These are phyloP conservation scores for Hydrolagus affinis DNA, from an alignment of 2,113 vertebrate species.

Conservation along the genomic window DNA sequence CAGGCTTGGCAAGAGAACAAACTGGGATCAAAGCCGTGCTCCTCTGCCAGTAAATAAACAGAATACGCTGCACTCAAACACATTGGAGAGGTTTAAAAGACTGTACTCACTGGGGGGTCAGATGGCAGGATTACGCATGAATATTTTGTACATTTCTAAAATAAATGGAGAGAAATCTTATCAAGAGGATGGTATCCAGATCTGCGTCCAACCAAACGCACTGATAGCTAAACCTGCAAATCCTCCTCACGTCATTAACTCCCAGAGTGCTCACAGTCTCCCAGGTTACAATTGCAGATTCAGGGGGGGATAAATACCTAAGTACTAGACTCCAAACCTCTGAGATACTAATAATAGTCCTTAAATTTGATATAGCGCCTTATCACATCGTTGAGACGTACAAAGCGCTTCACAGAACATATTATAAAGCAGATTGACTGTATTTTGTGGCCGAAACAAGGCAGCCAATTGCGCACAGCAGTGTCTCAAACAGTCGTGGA, in stretches of 20 bases:
- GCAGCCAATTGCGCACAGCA: no score
- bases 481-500: no score
- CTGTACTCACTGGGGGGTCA: slow-evolving; percentile 1
- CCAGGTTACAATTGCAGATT: no score
- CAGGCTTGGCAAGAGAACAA: slow-evolving; percentile 26
- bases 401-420: no score
- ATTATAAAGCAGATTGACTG: no score
- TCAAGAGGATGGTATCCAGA: neutral
- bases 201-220: neutral
- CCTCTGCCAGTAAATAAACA: slow-evolving; percentile 28
- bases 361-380: no score
- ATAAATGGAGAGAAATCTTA: neutral
- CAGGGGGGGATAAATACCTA: no score
- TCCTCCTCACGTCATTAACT: neutral
- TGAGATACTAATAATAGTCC: no score
- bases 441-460: no score
- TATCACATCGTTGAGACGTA: no score
- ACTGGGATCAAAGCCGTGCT: slow-evolving; percentile 11
- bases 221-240: neutral
- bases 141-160: neutral
- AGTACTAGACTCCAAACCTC: no score
- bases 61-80: slow-evolving; percentile 10
- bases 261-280: no score
- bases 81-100: slow-evolving; percentile 28
- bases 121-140: slow-evolving; percentile 6